These are phyloP conservation scores for Euzetes globulus DNA, from an alignment of 2,888 invertebrate species.

Conservation along the genomic window DNA sequence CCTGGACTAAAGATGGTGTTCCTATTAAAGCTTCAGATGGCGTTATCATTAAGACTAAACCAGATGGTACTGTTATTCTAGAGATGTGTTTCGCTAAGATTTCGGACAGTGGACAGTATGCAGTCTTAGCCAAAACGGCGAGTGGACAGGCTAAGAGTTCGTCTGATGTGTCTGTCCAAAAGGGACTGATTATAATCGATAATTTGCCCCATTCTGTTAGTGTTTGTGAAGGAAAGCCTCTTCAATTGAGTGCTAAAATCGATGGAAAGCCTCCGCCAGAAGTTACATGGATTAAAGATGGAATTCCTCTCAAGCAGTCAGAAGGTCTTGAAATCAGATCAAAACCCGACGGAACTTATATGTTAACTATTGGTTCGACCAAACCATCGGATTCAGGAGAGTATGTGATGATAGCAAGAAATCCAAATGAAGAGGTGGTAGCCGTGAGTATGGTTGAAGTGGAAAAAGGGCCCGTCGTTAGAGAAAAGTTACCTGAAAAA, in stretches of 20 bases:
- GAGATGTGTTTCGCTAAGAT: slow-evolving; percentile 53
- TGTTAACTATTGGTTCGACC: slow-evolving; percentile 53
- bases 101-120: slow-evolving; percentile 75
- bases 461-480: slow-evolving; percentile 14
- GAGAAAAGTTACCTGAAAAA: slow-evolving; percentile 46
- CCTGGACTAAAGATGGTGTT: slow-evolving; percentile 62
- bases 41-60: slow-evolving; percentile 51
- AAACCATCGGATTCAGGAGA: slow-evolving; percentile 67
- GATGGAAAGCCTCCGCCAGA: slow-evolving; percentile 9
- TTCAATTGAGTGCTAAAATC: slow-evolving; percentile 66
- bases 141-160: slow-evolving; percentile 52
- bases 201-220: slow-evolving; percentile 48
- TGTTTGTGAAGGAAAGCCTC: slow-evolving; percentile 63
- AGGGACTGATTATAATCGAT: slow-evolving; percentile 40
- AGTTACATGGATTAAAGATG: slow-evolving; percentile 53
- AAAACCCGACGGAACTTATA: slow-evolving; percentile 50
- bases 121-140: slow-evolving; percentile 64
- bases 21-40: slow-evolving; percentile 57
- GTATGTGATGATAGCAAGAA: slow-evolving; percentile 57
- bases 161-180: slow-evolving; percentile 30
- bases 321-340: slow-evolving; percentile 46
- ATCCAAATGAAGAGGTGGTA: slow-evolving; percentile 49
- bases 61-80: slow-evolving; percentile 66
- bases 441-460: slow-evolving; percentile 67
- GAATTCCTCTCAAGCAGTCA: slow-evolving; percentile 51